These are phyloP conservation scores for Catalaphyllia jardinei DNA, from an alignment of 64 coral and sea anemone species.

Conservation along the genomic window DNA sequence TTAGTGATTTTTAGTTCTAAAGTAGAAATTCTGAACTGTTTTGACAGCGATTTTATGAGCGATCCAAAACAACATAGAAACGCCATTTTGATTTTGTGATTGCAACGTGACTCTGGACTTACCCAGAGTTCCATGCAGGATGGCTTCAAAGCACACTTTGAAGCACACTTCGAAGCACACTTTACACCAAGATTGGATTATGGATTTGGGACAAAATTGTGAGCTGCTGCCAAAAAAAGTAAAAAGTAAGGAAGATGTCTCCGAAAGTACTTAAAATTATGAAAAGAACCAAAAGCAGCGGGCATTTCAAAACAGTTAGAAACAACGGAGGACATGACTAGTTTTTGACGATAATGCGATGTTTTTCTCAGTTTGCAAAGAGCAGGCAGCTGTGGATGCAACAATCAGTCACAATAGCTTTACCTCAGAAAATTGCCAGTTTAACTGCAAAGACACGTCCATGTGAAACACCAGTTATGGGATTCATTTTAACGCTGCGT, in stretches of 20 bases:
- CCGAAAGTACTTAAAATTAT: too few species aligned
- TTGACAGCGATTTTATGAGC: conserved; percentile 17
- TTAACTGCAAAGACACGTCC: not conserved
- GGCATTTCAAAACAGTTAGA: too few species aligned
- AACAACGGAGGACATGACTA: too few species aligned
- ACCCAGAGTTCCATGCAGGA: conserved; percentile 22
- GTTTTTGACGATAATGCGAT: too few species aligned
- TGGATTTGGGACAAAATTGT: too few species aligned
- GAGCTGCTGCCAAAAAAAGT: too few species aligned
- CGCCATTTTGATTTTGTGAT: not conserved
- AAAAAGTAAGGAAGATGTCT: too few species aligned
- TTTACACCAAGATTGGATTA: conserved; percentile 8
- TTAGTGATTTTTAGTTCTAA: conserved; percentile 17
- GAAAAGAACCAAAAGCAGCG: too few species aligned
- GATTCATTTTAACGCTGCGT: not conserved
- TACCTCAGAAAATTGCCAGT: conserved; percentile 4
- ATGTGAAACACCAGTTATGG: not conserved
- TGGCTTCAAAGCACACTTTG: conserved; percentile 6
- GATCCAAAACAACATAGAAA: conserved; percentile 21
- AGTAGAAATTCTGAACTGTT: not conserved
- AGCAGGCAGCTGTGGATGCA: too few species aligned
- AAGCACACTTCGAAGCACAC: conserved; percentile 30
- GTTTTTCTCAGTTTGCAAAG: too few species aligned
- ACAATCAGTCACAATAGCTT: too few species aligned
- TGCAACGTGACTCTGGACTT: conserved; percentile 5